A percentile compares a stretch with the other conserved stretches of the same genome.
Evolutionary conservation across 2,797 vertebrate genomes (phyloP).

Genomic region (Sylvia borin): DNA sequence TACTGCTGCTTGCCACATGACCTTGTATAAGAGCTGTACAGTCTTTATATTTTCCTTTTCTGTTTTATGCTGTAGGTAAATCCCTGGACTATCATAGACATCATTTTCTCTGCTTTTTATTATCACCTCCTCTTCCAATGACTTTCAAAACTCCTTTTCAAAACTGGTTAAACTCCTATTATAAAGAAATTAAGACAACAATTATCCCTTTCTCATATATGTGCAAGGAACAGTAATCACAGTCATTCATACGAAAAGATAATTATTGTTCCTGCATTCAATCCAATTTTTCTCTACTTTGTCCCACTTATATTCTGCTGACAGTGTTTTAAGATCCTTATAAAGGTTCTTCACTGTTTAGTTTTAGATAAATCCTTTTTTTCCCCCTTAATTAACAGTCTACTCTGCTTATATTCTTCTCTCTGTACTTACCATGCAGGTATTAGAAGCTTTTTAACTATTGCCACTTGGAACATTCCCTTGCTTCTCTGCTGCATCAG

Average conservation of each 20-base stretch:
- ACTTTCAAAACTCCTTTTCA: background rate
- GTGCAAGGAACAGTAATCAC: background rate
- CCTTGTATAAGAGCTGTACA: background rate
- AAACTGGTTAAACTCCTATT: background rate
- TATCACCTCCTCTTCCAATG: background rate
- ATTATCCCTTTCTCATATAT: background rate
- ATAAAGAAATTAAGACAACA: background rate
- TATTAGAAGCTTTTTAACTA: background rate
- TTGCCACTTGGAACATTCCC: background rate
- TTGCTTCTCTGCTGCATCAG: background rate
- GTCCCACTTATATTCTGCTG: background rate
- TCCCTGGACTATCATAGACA: background rate
- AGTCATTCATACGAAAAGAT: background rate
- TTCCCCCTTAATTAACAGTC: accelerated
- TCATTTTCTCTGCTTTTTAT: background rate
- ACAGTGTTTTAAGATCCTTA: background rate
- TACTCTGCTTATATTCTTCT: background rate
- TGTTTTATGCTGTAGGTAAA: background rate
- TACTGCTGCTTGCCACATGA: background rate
- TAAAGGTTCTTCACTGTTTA: background rate
- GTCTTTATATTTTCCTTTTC: background rate
- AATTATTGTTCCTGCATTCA: background rate
- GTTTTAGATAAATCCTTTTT: background rate
- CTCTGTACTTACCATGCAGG: background rate
- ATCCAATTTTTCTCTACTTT: background rate